Percentiles rank a stretch among this genome's conserved stretches.
Conservation (phyloP, 2,797 vertebrate genomes). For the Gymnothorax reevesii region DNA sequence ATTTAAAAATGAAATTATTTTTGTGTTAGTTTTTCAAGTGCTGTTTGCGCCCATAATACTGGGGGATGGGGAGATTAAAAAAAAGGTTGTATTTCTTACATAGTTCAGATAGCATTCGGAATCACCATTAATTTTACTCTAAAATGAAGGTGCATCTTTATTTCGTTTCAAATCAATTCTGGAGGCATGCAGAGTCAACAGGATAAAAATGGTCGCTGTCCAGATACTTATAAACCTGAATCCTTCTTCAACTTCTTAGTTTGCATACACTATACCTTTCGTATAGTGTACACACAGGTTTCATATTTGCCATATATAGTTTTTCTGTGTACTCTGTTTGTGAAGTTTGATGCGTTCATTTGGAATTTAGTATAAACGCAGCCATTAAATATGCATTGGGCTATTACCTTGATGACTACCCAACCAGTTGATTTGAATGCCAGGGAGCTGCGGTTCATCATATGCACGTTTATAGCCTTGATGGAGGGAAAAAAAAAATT, state of each 20-base stretch:
- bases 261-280: not conserved
- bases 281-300: not conserved
- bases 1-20: no score
- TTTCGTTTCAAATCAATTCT: no score
- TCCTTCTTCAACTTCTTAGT: not conserved
- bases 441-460: not conserved
- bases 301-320: not conserved
- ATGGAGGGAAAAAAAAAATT: not conserved
- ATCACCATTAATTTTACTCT: no score
- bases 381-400: not conserved
- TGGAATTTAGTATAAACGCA: not conserved
- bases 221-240: not conserved
- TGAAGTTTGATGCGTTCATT: not conserved
- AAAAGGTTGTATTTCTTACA: no score
- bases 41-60: no score
- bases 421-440: conserved; percentile 2
- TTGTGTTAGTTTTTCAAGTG: no score
- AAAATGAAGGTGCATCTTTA: no score
- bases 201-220: no score
- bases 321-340: not conserved
- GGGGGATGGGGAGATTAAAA: no score
- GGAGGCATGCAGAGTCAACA: no score
- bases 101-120: no score
- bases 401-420: not conserved
- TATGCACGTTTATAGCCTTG: not conserved